A percentile compares a stretch with the other conserved stretches of the same genome.
phyloP scores from a whole-genome alignment of 2,888 invertebrate species.

The Lasioglossum marginatum region DNA sequence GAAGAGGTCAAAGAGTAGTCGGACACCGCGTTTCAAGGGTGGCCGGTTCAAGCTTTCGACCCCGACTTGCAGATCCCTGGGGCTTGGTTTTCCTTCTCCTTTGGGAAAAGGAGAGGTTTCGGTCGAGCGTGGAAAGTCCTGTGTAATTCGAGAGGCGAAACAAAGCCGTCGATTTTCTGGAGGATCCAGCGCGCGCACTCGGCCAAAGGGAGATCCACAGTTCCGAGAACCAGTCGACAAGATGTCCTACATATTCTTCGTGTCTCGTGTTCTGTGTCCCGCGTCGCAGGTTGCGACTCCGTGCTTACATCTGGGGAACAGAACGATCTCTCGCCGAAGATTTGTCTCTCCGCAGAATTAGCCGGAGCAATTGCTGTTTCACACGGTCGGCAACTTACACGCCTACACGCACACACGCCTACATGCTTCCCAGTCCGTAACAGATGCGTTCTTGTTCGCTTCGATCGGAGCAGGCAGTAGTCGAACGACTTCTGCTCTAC shows the following conservation, averaged over 20 bases:
- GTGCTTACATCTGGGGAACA: conserved; percentile 46
- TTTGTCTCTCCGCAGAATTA: conserved; percentile 36
- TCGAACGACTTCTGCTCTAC: neutral
- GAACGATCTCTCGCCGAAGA: conserved; percentile 27
- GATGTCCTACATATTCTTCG: conserved; percentile 46
- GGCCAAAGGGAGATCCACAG: conserved; percentile 32
- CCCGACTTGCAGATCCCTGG: neutral
- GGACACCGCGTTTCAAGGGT: neutral
- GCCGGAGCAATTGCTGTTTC: conserved; percentile 41
- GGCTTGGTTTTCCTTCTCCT: neutral
- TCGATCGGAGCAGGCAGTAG: neutral
- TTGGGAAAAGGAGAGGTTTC: neutral
- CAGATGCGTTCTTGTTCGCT: conserved; percentile 23
- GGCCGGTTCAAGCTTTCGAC: neutral
- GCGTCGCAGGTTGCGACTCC: neutral
- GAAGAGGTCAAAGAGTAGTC: neutral
- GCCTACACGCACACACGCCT: neutral
- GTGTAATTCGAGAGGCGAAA: conserved; percentile 13
- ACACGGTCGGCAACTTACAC: conserved; percentile 43
- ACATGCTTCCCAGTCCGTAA: neutral
- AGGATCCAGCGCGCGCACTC: conserved; percentile 23
- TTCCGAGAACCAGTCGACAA: conserved; percentile 39
- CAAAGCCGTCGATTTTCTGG: conserved; percentile 30
- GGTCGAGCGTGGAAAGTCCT: neutral
- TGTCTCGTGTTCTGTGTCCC: neutral